Evolutionary conservation across 2,113 vertebrate species (phyloP), one percentile per base, ranked within the genome.

Genomic region (Lontra canadensis): DNA sequence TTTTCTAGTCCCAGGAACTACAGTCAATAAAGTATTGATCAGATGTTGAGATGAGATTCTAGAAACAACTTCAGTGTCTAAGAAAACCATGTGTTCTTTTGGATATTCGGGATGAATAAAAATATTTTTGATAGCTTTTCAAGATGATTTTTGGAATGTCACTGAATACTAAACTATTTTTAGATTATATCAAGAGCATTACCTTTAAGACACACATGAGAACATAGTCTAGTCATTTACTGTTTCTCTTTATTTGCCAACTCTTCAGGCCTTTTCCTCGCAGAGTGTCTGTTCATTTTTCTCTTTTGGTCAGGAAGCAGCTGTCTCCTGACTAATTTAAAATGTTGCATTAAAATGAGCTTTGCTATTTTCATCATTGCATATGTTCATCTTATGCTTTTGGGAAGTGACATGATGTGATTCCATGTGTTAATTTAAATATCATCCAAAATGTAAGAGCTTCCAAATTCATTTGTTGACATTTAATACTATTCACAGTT

Each of bases 311-410:
- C 94, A 81, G 65, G 67, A 86, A 88, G 90, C 97, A 97, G 95
- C 97, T 97, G 97, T 94, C 92, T 96, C 67, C 67, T 69, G 85
- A 96, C 94, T 97, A 73, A 90, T 83, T 97, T 65, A 83, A 97
- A 96, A 85, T 96, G 84, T 88, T 93, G 47, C 84, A 47, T 93
- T 87, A 79, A 93, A 95, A 93, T 88, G 81, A 82, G 85, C 84
- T 79, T 95, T 96, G 84, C 96, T 96, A 21, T 95, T 97, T 96
- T 95, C 80, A 90, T 90, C 85, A 82, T 52, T 92, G 71, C 97
- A 57, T 96, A 83, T 97, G 97, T 89, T 97, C 92, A 49, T 94
- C 92, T 95, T 96, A 71, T 12, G 39, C 95, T 95, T 95, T 85
- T 52, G 80, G 73, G 79, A 97, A 97, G 82, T 84, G 69, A 79